phyloP scores from a whole-genome alignment of 2,797 vertebrate species.

The Ptychobarbus kaznakovi region DNA sequence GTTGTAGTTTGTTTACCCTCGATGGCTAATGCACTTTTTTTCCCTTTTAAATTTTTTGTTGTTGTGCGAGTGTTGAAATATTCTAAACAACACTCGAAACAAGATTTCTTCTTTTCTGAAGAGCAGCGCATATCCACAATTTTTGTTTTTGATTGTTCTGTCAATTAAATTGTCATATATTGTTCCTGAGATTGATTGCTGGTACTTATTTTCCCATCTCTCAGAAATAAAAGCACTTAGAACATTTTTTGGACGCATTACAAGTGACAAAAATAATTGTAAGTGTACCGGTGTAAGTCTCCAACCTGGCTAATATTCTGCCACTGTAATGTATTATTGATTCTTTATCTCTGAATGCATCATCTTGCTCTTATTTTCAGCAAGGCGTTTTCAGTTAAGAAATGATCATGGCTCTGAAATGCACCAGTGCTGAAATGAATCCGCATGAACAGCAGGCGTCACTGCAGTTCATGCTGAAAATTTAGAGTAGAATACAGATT shows the following conservation, averaged over 20 bases:
- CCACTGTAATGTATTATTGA: slow-evolving; percentile 33
- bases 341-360: slow-evolving; percentile 12
- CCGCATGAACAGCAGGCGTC: slow-evolving; percentile 61
- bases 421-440: slow-evolving; percentile 31
- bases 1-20: slow-evolving; percentile 16
- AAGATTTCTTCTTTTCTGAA: slow-evolving; percentile 20
- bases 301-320: slow-evolving; percentile 4
- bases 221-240: slow-evolving; percentile 14
- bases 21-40: neutral
- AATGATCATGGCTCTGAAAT: neutral
- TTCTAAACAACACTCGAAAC: neutral
- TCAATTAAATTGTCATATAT: slow-evolving; percentile 33
- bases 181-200: slow-evolving; percentile 6
- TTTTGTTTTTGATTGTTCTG: slow-evolving; percentile 42
- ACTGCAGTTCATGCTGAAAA: slow-evolving; percentile 41
- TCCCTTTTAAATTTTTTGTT: neutral
- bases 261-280: slow-evolving; percentile 16
- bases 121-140: neutral
- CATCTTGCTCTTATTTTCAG: neutral
- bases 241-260: slow-evolving; percentile 17
- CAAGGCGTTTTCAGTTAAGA: neutral
- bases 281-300: neutral
- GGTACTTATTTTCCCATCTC: slow-evolving; percentile 17
- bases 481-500: neutral
- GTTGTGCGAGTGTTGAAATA: slow-evolving; percentile 4